phyloP scores from a whole-genome alignment of 1,140 invertebrate genomes.

The Scaptodrosophila lebanonensis region DNA sequence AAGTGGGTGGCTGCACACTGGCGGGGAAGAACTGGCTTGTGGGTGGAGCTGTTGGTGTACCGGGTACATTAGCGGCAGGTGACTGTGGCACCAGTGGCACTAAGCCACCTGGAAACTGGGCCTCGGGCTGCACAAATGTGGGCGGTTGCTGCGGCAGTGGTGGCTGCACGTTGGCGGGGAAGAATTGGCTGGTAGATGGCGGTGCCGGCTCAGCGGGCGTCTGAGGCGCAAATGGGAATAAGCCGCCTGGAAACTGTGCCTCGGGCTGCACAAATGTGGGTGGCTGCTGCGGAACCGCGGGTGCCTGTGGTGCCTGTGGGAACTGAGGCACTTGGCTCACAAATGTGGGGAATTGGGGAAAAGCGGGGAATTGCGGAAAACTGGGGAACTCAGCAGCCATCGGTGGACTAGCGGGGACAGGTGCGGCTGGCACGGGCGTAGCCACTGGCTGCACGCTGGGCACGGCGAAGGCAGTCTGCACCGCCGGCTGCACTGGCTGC shows the following conservation, averaged over 20 bases:
- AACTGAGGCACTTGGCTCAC: conserved; percentile 50
- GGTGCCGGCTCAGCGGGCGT: conserved; percentile 15
- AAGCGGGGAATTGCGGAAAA: conserved; percentile 21
- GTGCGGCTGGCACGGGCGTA: conserved; percentile 23
- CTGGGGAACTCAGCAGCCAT: conserved; percentile 24
- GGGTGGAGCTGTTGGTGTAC: conserved; percentile 25
- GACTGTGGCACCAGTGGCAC: conserved; percentile 54
- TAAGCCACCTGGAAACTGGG: conserved; percentile 57
- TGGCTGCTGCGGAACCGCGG: conserved; percentile 32
- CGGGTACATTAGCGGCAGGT: conserved; percentile 9
- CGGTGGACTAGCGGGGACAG: conserved; percentile 12
- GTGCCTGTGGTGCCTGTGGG: conserved; percentile 23
- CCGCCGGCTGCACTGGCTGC: conserved; percentile 5
- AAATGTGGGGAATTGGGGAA: too few relatives aligned
- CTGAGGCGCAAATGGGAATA: conserved; percentile 42
- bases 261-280: conserved; percentile 57
- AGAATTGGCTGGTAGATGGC: conserved; percentile 50
- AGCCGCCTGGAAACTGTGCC: conserved; percentile 56
- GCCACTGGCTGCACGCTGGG: conserved; percentile 27
- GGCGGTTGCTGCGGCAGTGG: conserved; percentile 61
- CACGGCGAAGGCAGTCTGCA: conserved; percentile 12
- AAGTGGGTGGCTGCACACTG: conserved; percentile 57
- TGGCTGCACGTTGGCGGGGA: conserved; percentile 54
- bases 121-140: conserved; percentile 51
- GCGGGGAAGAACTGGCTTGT: conserved; percentile 55